Evolutionary conservation across 2,888 invertebrate genomes (phyloP), one percentile per base, ranked within the genome.

Genomic region (Aplocera efformata): DNA sequence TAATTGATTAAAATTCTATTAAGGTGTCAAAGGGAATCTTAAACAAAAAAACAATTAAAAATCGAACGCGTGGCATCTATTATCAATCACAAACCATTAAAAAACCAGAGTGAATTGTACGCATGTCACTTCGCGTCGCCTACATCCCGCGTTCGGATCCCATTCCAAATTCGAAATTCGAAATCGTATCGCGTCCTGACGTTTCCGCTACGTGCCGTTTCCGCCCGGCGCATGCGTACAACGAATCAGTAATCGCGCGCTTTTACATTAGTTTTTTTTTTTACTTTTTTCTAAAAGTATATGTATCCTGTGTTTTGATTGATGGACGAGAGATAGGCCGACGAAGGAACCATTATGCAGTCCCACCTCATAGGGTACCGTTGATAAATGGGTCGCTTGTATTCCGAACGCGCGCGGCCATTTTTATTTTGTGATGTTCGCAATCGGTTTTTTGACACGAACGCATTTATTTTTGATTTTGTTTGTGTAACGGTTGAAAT

Each of bases 171-270:
- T 81, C 74, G 55, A 80, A 45, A 83, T 84, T 85, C 79, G 81
- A 82, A 86, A 86, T 83, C 86, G 83, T 80, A 82, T 72, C 85
- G 86, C 86, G 86, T 86, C 74, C 84, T 84, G 83, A 78, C 85
- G 80, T 79, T 79, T 81, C 81, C 81, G 79, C 76, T 83, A 82
- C 84, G 84, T 84, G 83, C 72, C 72, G 79, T 79, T 79, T 81
- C 84, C 81, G 79, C 64, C 67, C 62, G 55, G 66, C 72, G 74
- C 71, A 72, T 64, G 81, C 81, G 83, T 81, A 67, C 63, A 42
- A 67, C 76, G 85, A 78, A 84, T 84, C 77, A 67, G 69, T 83
- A 82, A 84, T 82, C 77, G 77, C 72, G 73, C 57, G 68, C 73
- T 73, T 77, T 76, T 76, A 70, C 65, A 66, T 63, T 64, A 51